Evolutionary conservation across 2,113 vertebrate genomes (phyloP), one percentile per base, ranked within the genome.

Genomic region (Pterophyllum scalare): DNA sequence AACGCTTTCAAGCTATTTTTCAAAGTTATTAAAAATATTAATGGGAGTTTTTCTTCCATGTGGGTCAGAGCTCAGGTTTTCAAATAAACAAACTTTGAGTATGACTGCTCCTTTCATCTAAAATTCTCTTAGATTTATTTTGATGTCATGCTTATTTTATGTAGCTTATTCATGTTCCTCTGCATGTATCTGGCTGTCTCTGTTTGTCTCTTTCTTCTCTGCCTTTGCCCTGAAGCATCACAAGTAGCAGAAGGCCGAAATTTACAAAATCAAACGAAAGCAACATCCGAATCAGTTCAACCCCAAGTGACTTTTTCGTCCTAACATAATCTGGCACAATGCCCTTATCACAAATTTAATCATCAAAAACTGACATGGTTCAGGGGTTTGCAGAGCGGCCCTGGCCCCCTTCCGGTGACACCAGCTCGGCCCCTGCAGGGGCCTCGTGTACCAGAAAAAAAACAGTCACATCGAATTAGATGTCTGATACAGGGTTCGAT

Each of bases 241-340:
- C 75, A 60, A 40, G 75, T 56, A 64, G 28, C 12, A 64, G n/a
- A 33, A 56, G 43, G 65, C 20, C 46, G 58, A 3, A 38, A 75
- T 75, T 75, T 58, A 57, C 31, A 75, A 54, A 35, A 35, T 3
- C 9, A 17, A 49, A 72, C 31, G 20, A 22, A 57, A 33, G n/a
- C 28, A 8, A 70, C 61, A 59, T 43, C 52, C 52, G 12, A 43
- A 46, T 59, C 35, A 28, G 22, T 22, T 57, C 46, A 54, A 72
- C 46, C 46, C 67, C 67, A 14, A 77, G 28, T 26, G 40, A 7
- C 43, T 62, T 35, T 35, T 60, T 77, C 7, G 12, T 13, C 43
- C 67, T 82, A 61, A 85, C 70, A 19, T 1, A 24, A 33, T 77
- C 54, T 72, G 83, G 59, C 80, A 64, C 24, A 6, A 14, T 54